Base-by-base conservation (phyloP, 2,113 vertebrate species). In the Albula glossodonta region DNA sequence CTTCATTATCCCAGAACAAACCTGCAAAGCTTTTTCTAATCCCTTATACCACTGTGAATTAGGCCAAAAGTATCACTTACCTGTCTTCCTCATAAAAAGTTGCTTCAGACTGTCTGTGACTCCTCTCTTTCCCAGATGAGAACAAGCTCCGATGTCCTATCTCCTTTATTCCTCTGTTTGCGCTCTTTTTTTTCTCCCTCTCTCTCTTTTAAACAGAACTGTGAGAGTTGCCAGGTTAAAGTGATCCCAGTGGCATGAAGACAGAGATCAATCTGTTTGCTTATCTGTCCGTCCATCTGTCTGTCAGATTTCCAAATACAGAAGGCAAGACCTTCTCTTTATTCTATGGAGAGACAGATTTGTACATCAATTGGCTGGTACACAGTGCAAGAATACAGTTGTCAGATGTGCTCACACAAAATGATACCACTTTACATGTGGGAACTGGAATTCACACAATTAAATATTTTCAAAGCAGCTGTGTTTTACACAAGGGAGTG, bases 211-310 rank as follows among this genome's bases (percentile, higher is more conserved):
- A 82, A 63, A 77, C 7, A 60, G 84, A 87, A 82, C 49, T 11
- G 52, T 15, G 53, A 60, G 5, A 2, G 82, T 17, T 89, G 94
- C 92, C 95, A 95, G 94, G 95, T 95, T 87, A 92, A 82, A 78
- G 87, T 90, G 94, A 92, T 91, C 94, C 89, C 83, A 89, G 74
- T 85, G 57, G 53, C 84, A 83, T 2, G 31, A 11, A 31, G 17
- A 74, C n/a, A 81, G 4, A 0, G 80, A 88, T 92, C 90, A 88
- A 60, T 89, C 19, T 89, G 90, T 92, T 92, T 91, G 74, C 87
- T 87, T 60, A 22, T n/a, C 78, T 48, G n/a, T n/a, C 51, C 80
- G 48, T 31, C 12, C 19, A 17, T 49, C 15, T 79, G 31, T 63
- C 31, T 57, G 70, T 4, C 70, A 41, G 31, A 41, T 17, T 53